Evolutionary conservation across 2,113 vertebrate genomes (phyloP).

Genomic region (Dasypus novemcinctus): DNA sequence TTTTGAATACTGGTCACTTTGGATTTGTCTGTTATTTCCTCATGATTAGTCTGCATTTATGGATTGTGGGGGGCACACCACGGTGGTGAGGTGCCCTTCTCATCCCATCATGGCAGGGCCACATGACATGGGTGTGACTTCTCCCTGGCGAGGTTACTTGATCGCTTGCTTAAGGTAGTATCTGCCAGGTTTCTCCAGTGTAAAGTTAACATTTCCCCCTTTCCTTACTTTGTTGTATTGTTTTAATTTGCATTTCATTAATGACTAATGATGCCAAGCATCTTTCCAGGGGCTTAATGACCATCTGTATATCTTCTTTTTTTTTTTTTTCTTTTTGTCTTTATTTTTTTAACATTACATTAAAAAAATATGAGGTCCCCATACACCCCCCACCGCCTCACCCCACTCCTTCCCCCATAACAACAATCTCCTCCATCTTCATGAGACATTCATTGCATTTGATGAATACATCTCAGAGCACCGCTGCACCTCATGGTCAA

Average conservation of each 20-base stretch:
- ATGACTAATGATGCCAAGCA: neutral
- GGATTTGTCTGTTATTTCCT: neutral
- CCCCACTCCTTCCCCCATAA: no score
- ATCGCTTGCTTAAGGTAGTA: neutral
- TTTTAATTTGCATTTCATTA: constrained; percentile 17
- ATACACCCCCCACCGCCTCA: no score
- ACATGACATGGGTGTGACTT: neutral
- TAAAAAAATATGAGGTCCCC: no score
- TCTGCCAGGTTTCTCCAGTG: neutral
- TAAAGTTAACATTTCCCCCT: neutral
- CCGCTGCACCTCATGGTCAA: no score
- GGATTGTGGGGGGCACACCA: neutral
- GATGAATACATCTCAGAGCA: no score
- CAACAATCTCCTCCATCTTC: no score
- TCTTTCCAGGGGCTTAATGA: neutral
- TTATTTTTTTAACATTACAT: no score
- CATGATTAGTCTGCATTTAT: neutral
- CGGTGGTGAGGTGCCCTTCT: neutral
- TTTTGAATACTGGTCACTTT: neutral
- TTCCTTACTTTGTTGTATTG: neutral
- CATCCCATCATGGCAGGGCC: neutral
- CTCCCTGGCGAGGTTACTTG: neutral
- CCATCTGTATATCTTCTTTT: neutral
- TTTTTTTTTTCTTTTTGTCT: no score
- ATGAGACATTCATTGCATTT: no score